A percentile compares a stretch with the other conserved stretches of the same genome.
Evolutionary conservation across 2,113 vertebrate species (phyloP).

Genomic region (Centropristis striata): DNA sequence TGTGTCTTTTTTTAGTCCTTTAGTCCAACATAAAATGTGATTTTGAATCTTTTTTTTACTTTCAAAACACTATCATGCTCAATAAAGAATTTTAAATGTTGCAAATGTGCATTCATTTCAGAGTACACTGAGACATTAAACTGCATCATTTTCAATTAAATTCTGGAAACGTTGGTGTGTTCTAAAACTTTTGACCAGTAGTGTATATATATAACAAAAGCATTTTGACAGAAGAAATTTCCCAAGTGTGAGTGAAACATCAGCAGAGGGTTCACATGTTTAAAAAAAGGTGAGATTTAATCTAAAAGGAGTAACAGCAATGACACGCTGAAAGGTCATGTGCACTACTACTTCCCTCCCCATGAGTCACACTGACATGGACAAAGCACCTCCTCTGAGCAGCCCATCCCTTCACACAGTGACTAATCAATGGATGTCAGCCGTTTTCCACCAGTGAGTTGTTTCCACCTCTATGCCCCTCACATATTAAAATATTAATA

Average conservation of each 20-base stretch:
- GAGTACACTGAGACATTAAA: too few species aligned
- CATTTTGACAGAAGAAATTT: constrained; percentile 29
- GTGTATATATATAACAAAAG: constrained; percentile 26
- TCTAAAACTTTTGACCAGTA: too few species aligned
- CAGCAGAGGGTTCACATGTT: neutral
- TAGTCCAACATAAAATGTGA: too few species aligned
- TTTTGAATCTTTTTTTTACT: too few species aligned
- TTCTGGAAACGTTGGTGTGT: too few species aligned
- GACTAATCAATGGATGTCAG: constrained; percentile 54
- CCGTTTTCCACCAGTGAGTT: constrained; percentile 27
- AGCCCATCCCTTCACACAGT: constrained; percentile 33
- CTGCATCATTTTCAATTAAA: too few species aligned
- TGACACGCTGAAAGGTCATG: constrained; percentile 64
- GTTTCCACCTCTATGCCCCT: constrained; percentile 25
- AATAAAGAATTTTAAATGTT: too few species aligned
- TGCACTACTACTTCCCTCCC: constrained; percentile 25
- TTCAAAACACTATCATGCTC: too few species aligned
- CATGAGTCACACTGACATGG: constrained; percentile 53
- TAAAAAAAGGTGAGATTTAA: constrained; percentile 54
- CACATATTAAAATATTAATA: constrained; percentile 54
- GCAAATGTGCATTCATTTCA: too few species aligned
- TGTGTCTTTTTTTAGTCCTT: too few species aligned
- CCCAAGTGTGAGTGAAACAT: neutral
- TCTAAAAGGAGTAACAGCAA: constrained; percentile 43
- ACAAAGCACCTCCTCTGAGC: constrained; percentile 55